Evolutionary conservation across 2,113 vertebrate genomes (phyloP), one percentile per base, ranked within the genome.

Genomic region (Fregata magnificens): DNA sequence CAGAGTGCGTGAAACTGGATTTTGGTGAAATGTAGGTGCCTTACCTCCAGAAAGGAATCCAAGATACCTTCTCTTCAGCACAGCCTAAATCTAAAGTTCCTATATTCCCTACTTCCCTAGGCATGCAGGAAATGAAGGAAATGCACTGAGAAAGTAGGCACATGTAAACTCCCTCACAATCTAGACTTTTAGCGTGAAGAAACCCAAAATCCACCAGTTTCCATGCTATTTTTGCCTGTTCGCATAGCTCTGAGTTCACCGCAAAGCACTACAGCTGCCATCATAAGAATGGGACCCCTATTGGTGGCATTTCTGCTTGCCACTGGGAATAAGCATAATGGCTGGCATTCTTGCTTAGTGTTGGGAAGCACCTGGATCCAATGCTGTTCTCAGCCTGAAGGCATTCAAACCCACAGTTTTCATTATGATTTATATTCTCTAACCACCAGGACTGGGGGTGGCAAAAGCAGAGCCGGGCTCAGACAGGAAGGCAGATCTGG

Each of bases 361-460:
- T 53, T 65, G 91, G 81, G 84, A 82, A 90, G 81, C 78, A 72
- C 70, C 81, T 96, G 87, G 61, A 90, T 94, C 66, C 78, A 69
- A 12, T 18, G 38, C 29, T 85, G 15, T 14, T 73, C 56, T 72
- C 47, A 85, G 63, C 93, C 73, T 31, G 62, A 79, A 89, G 89
- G 82, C 84, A 52, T 93, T 91, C 56, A 95, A 87, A 93, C 78
- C 62, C 49, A n/a, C 15, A 18, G 73, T 67, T 93, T 91, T 87
- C 69, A 38, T 82, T 78, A 63, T 12, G 13, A 52, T 96, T 93
- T 85, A 45, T 85, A 6, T 89, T 89, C 82, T 82, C 34, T 79
- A 90, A 72, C 81, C 66, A 85, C 52, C 26, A 44, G 56, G 47
- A 56, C 16, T 79, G 65, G 56, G 69, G 42, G 61, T 84, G 86